Percentiles rank a stretch among this genome's conserved stretches.
These are phyloP conservation scores for Blastobasis adustella DNA, from an alignment of 2,888 invertebrate genomes.

Conservation along the genomic window DNA sequence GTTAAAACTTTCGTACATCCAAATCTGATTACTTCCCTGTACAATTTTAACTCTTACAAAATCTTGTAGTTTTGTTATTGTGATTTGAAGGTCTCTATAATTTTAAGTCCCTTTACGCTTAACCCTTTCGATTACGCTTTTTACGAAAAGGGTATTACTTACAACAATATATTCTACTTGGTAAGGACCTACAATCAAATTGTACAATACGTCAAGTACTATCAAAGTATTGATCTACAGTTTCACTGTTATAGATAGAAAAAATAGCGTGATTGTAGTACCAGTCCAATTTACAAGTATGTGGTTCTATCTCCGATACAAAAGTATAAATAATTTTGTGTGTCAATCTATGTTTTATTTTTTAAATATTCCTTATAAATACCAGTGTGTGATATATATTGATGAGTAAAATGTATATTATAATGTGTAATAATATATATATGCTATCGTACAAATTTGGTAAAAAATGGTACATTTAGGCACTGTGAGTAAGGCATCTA, in stretches of 20 bases:
- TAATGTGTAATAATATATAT: too few relatives aligned
- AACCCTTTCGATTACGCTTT: slow-evolving; percentile 1
- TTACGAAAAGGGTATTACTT: neutral
- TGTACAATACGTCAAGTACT: slow-evolving; percentile 12
- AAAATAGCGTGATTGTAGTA: neutral
- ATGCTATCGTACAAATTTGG: slow-evolving; percentile 61
- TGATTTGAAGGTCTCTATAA: slow-evolving; percentile 56
- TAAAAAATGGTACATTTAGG: slow-evolving; percentile 77
- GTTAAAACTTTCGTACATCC: slow-evolving; percentile 72
- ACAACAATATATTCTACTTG: slow-evolving; percentile 21
- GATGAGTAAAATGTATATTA: slow-evolving; percentile 44
- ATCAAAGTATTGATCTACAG: slow-evolving; percentile 19
- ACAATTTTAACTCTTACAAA: slow-evolving; percentile 67
- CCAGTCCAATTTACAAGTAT: neutral
- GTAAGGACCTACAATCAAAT: slow-evolving; percentile 18
- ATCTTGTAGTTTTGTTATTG: slow-evolving; percentile 61
- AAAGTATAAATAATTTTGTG: neutral
- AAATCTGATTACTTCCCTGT: slow-evolving; percentile 66
- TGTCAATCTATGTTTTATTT: slow-evolving; percentile 31
- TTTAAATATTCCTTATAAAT: slow-evolving; percentile 49
- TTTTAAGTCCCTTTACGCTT: slow-evolving; percentile 5
- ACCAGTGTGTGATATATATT: slow-evolving; percentile 56
- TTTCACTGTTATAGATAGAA: slow-evolving; percentile 26
- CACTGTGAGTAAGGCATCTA: slow-evolving; percentile 91
- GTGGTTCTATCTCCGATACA: neutral